These are phyloP conservation scores for Geodia barretti DNA, from an alignment of 37 sponge, comb jelly and placozoan species.

Conservation along the genomic window DNA sequence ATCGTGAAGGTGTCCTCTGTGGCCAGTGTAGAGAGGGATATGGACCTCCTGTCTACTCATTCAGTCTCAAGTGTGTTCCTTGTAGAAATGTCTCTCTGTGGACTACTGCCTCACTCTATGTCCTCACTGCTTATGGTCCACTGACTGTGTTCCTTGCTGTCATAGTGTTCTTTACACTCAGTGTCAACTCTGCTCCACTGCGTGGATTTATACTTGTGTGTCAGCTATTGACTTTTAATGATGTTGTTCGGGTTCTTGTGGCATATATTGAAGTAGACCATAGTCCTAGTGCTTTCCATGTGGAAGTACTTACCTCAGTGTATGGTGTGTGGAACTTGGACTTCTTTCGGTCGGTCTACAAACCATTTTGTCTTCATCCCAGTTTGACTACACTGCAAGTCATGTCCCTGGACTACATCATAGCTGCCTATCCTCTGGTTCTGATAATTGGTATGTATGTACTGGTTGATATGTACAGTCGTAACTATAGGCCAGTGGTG, in stretches of 20 bases:
- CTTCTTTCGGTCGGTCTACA: neutral
- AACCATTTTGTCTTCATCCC: neutral
- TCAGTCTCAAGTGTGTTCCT: conserved; percentile 1
- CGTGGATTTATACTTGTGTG: neutral
- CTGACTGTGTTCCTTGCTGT: neutral
- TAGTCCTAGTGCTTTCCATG: neutral
- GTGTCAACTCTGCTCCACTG: neutral
- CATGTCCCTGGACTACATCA: neutral
- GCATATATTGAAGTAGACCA: neutral
- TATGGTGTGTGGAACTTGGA: conserved; percentile 3
- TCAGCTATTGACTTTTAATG: neutral
- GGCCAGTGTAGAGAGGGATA: neutral
- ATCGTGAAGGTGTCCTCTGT: neutral
- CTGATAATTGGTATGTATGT: neutral
- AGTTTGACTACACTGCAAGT: neutral
- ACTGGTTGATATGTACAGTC: neutral
- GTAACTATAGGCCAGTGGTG: neutral
- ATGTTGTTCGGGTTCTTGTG: neutral
- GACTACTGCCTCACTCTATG: too few species aligned
- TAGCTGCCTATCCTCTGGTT: neutral
- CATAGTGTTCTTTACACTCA: neutral
- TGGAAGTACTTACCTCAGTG: neutral
- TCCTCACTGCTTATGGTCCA: neutral
- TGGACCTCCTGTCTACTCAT: neutral
- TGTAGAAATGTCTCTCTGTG: neutral